These are phyloP conservation scores for Hirtodrosophila confusa DNA, from an alignment of 2,888 invertebrate species.

Conservation along the genomic window DNA sequence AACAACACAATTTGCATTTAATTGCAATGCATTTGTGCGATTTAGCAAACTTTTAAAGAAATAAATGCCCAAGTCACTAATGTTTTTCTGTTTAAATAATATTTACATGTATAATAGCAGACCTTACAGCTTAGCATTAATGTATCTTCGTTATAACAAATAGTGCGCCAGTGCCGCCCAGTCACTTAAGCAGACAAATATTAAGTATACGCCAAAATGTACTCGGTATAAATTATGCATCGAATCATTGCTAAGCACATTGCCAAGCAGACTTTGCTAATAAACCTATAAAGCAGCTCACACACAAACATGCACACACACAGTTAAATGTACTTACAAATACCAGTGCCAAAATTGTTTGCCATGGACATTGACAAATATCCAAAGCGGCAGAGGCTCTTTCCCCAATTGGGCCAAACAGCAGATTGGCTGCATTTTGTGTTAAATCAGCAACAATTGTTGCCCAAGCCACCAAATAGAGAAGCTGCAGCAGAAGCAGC, in stretches of 20 bases:
- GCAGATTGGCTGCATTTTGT: slow-evolving; percentile 72
- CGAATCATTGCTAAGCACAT: slow-evolving; percentile 38
- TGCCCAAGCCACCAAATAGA: slow-evolving; percentile 47
- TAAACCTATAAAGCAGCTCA: slow-evolving; percentile 47
- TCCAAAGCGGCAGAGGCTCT: slow-evolving; percentile 47
- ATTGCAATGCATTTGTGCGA: too few species aligned
- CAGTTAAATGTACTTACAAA: slow-evolving; percentile 6
- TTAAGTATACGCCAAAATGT: slow-evolving; percentile 39
- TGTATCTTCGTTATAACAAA: background rate
- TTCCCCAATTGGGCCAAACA: slow-evolving; percentile 17
- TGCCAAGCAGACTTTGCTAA: slow-evolving; percentile 52
- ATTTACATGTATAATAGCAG: too few species aligned
- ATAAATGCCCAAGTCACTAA: too few species aligned
- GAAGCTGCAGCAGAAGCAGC: slow-evolving; percentile 24
- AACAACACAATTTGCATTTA: too few species aligned
- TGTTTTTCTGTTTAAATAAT: too few species aligned
- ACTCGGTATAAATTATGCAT: slow-evolving; percentile 44
- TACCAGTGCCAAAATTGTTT: slow-evolving; percentile 49
- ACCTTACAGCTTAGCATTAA: too few species aligned
- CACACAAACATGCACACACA: slow-evolving; percentile 14
- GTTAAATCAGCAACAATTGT: slow-evolving; percentile 77
- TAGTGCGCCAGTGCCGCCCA: slow-evolving; percentile 10
- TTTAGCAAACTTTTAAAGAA: too few species aligned
- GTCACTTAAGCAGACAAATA: slow-evolving; percentile 29
- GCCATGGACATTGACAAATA: slow-evolving; percentile 67